Evolutionary conservation across 2,888 invertebrate species (phyloP), one percentile per base, ranked within the genome.

Genomic region (Stomorhina lunata): DNA sequence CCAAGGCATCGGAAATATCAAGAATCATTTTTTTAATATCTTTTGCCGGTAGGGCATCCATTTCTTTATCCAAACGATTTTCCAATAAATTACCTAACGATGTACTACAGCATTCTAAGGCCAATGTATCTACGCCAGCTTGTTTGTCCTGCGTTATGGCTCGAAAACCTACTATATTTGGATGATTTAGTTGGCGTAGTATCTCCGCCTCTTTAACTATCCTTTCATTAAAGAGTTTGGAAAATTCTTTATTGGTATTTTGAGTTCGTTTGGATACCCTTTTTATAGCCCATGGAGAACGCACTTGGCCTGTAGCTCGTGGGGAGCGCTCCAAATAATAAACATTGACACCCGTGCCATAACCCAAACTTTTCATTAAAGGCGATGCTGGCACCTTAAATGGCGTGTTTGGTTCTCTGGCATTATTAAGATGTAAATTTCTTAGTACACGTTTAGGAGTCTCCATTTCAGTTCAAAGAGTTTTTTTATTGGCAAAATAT

Each of bases 221-320:
- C 0, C 96, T 93, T 20, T 93, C 92, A 61, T 92, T 92, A 68
- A 87, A 88, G 3, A 88, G 4, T 10, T 85, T 83, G n/a, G 85
- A 84, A 27, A 86, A 75, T 53, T 85, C 86, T 1, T 59, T 53
- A n/a, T 79, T 76, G 3, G 61, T 65, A 3, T 34, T 53, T 25
- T 86, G 80, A 88, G 90, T 55, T 63, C 92, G 92, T 84, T 93
- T 93, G 1, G 90, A 88, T 1, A 96, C 88, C 90, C 95, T 95
- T 88, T 97, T 97, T 0, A 97, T 92, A 0, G 96, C 97, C 97
- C 97, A 97, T 0, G 97, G 97, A 0, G 97, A 97, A n/a, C 94
- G 92, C 0, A 92, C 90, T 85, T 93, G 92, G 6, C 95, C 94
- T 1, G 93, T 92, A 5, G 66, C 15, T 85, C 92, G 92, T 0